A percentile compares a stretch with the other conserved stretches of the same genome.
These are phyloP conservation scores for Molothrus ater DNA, from an alignment of 2,797 vertebrate genomes.

Conservation along the genomic window DNA sequence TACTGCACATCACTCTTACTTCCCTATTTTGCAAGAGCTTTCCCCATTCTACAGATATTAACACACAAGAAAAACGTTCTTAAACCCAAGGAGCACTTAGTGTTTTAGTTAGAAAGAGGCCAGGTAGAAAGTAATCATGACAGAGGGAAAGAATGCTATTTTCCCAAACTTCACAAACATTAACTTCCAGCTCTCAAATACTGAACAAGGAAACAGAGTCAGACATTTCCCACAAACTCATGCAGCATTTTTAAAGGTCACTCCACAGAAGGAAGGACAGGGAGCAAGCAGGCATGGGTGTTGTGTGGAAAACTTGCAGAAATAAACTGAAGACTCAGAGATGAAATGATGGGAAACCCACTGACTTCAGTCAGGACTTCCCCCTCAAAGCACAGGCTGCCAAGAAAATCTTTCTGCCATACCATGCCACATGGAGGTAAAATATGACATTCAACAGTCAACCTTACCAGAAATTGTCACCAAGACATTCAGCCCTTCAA, in stretches of 20 bases:
- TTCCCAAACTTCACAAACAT: neutral
- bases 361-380: slow-evolving; percentile 12
- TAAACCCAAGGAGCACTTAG: neutral
- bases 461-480: slow-evolving; percentile 95
- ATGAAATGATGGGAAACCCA: slow-evolving; percentile 33
- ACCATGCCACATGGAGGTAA: neutral
- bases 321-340: neutral
- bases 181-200: neutral
- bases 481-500: slow-evolving; percentile 96
- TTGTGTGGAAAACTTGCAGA: neutral
- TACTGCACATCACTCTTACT: neutral
- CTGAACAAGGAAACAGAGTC: neutral
- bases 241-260: neutral
- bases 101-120: neutral
- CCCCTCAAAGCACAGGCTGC: neutral
- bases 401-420: neutral
- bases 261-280: neutral
- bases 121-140: neutral
- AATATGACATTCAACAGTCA: neutral
- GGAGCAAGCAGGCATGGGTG: neutral
- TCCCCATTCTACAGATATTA: neutral
- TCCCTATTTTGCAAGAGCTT: neutral
- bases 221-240: neutral
- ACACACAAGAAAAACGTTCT: neutral
- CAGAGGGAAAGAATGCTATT: neutral